Conservation (phyloP, 1,140 invertebrate species). For the Chionoecetes opilio region DNA sequence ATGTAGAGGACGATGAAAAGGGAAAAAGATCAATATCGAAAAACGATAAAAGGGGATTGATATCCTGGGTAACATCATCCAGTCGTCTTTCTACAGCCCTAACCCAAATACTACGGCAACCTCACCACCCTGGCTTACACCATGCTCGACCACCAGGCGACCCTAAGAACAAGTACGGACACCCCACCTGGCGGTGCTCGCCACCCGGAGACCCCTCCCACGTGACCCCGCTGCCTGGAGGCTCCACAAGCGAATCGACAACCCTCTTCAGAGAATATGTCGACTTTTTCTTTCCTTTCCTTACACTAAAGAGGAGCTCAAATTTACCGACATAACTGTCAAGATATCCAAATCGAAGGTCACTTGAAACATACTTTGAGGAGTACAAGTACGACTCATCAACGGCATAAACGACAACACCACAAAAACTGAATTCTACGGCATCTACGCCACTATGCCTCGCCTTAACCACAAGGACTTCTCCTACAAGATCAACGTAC, state of each 20-base stretch:
- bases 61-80: conserved; percentile 45
- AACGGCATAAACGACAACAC: conserved; percentile 1
- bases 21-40: conserved; percentile 35
- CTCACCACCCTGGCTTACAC: conserved; percentile 39
- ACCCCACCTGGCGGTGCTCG: background rate
- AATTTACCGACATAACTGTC: background rate
- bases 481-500: conserved; percentile 49
- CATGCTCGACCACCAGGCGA: conserved; percentile 9
- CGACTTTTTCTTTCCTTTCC: conserved; percentile 8
- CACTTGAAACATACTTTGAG: conserved; percentile 21
- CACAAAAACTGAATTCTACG: background rate
- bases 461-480: conserved; percentile 57
- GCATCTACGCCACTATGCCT: background rate
- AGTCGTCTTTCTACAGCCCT: conserved; percentile 46
- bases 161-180: conserved; percentile 24
- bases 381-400: background rate
- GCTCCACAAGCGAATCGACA: conserved; percentile 39
- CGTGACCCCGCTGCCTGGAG: conserved; percentile 10
- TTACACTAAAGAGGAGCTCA: conserved; percentile 45
- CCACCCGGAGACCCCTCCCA: background rate
- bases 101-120: conserved; percentile 43
- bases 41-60: conserved; percentile 2
- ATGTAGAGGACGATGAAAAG: background rate
- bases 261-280: background rate
- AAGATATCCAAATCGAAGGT: background rate